Percentiles rank a stretch among this genome's conserved stretches.
Conservation (phyloP, 2,797 vertebrate species). For the Serranus cabrilla region DNA sequence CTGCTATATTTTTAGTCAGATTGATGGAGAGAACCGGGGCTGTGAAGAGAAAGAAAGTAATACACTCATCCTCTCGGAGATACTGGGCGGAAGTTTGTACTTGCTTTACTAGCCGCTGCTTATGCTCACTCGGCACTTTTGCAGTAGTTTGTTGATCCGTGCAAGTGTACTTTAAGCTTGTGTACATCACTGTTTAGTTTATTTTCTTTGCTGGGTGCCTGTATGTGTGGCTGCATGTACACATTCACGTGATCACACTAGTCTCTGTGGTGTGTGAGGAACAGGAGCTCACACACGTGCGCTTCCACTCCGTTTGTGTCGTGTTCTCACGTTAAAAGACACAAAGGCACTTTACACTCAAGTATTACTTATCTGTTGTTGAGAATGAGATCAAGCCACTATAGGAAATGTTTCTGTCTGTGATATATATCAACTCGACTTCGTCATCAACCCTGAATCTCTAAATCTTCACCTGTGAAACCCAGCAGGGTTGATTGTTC, state of each 20-base stretch:
- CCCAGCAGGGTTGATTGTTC: slow-evolving; percentile 14
- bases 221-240: slow-evolving; percentile 33
- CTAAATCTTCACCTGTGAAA: slow-evolving; percentile 8
- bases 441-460: slow-evolving; percentile 7
- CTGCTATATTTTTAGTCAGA: slow-evolving; percentile 75
- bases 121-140: slow-evolving; percentile 74
- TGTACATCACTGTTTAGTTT: neutral
- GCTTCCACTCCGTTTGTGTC: slow-evolving; percentile 22
- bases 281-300: slow-evolving; percentile 2
- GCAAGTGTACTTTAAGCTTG: slow-evolving; percentile 58
- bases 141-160: slow-evolving; percentile 43
- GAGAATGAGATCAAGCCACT: neutral
- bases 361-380: slow-evolving; percentile 25
- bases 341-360: slow-evolving; percentile 43
- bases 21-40: slow-evolving; percentile 67
- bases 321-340: slow-evolving; percentile 21
- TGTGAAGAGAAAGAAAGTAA: slow-evolving; percentile 51
- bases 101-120: slow-evolving; percentile 55
- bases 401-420: neutral
- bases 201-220: slow-evolving; percentile 18
- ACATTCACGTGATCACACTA: neutral
- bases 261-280: slow-evolving; percentile 15
- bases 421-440: neutral
- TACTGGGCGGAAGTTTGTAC: slow-evolving; percentile 54
- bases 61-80: slow-evolving; percentile 52